These are phyloP conservation scores for Leucophora obtusa DNA, from an alignment of 2,888 invertebrate genomes.

Conservation along the genomic window DNA sequence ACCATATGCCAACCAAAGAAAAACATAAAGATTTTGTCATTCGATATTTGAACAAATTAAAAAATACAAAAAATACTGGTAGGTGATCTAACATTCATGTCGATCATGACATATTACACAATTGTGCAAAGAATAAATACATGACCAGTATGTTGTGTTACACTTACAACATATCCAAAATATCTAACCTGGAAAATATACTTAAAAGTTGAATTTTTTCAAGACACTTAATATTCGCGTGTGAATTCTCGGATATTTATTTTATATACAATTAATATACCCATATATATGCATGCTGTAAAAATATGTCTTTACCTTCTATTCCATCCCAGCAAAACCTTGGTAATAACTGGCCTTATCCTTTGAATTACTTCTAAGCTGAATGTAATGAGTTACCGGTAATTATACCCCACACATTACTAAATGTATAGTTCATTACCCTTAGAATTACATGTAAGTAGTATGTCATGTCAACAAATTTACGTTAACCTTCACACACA, in stretches of 20 bases:
- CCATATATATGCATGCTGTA: slow-evolving; percentile 11
- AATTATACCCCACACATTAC: too few relatives aligned
- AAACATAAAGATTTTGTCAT: slow-evolving; percentile 41
- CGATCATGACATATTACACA: slow-evolving; percentile 54
- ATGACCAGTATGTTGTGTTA: slow-evolving; percentile 43
- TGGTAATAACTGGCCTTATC: too few relatives aligned
- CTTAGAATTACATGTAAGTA: too few relatives aligned
- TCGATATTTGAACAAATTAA: slow-evolving; percentile 42
- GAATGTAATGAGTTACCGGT: too few relatives aligned
- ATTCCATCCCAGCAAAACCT: too few relatives aligned
- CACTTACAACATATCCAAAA: slow-evolving; percentile 1
- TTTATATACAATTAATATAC: slow-evolving; percentile 46
- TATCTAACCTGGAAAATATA: background rate
- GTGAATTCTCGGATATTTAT: slow-evolving; percentile 41
- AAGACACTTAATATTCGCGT: slow-evolving; percentile 43
- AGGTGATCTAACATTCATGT: slow-evolving; percentile 53
- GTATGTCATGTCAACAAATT: too few relatives aligned
- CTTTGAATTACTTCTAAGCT: too few relatives aligned
- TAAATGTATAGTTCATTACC: too few relatives aligned
- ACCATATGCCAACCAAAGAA: background rate
- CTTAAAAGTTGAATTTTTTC: background rate
- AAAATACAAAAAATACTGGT: slow-evolving; percentile 36
- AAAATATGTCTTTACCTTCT: background rate
- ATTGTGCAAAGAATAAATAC: slow-evolving; percentile 28
- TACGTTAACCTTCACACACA: too few relatives aligned